Conservation (phyloP, 2,888 invertebrate genomes). For the Anoncus sp. region DNA sequence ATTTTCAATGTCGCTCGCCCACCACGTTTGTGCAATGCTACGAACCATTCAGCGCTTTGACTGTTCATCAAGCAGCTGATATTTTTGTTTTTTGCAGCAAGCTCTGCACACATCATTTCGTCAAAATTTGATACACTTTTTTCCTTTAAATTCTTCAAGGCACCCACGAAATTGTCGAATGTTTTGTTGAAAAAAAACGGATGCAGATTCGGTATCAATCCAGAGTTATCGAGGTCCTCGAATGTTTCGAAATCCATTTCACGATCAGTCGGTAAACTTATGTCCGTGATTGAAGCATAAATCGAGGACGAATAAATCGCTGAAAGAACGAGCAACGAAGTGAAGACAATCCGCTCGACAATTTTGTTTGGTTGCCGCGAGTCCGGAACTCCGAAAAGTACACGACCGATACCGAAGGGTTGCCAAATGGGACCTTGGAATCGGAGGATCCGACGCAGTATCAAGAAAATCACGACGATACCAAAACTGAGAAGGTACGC, state of each 20-base stretch:
- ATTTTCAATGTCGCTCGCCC: too few species aligned
- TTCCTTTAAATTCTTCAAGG: constrained; percentile 26
- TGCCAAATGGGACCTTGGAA: constrained; percentile 52
- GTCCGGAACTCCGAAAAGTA: constrained; percentile 54
- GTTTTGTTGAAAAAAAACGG: constrained; percentile 27
- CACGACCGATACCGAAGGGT: constrained; percentile 39
- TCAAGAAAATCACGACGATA: constrained; percentile 35
- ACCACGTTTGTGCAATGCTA: too few species aligned
- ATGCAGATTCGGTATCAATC: constrained; percentile 46
- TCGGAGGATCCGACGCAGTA: constrained; percentile 1
- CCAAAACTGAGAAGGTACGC: not conserved
- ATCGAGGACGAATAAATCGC: constrained; percentile 56
- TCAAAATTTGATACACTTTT: constrained; percentile 18
- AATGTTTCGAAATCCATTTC: constrained; percentile 47
- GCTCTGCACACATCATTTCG: constrained; percentile 24
- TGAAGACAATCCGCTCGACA: constrained; percentile 58
- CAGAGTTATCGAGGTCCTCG: constrained; percentile 58
- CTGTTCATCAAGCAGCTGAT: constrained; percentile 49
- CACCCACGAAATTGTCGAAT: constrained; percentile 30
- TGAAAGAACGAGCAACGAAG: constrained; percentile 53
- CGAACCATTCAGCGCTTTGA: constrained; percentile 30
- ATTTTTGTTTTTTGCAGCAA: constrained; percentile 37
- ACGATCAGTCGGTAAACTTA: constrained; percentile 25
- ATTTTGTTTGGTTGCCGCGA: constrained; percentile 15
- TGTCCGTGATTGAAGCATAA: constrained; percentile 57